Conservation (phyloP, 2,113 vertebrate genomes). For the Empidonax traillii region DNA sequence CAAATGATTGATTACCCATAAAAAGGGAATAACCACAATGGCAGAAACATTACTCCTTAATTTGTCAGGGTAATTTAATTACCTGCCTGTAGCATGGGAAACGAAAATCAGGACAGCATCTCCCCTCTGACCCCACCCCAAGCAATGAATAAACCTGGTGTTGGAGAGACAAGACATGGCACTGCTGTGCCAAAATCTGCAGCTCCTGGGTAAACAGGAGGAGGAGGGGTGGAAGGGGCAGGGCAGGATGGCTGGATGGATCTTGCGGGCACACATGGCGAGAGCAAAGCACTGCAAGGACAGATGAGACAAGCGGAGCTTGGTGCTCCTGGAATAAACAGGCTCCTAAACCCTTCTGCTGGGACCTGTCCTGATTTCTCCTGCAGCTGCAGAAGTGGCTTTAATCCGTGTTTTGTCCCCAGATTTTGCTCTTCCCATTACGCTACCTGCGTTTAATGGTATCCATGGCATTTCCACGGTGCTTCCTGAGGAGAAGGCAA, state of each 20-base stretch:
- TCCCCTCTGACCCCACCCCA: not conserved
- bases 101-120: not conserved
- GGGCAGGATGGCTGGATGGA: not conserved
- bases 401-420: not conserved
- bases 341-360: not conserved
- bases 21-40: not conserved
- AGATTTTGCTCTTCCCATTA: not conserved
- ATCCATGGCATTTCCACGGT: slow-evolving; percentile 17
- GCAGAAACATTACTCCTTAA: not conserved
- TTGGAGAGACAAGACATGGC: not conserved
- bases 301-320: not conserved
- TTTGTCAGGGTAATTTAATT: not conserved
- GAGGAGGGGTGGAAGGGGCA: too few species aligned
- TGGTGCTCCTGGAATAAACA: not conserved
- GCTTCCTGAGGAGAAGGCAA: not conserved
- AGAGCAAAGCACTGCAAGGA: not conserved
- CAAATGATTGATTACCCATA: not conserved
- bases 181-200: not conserved
- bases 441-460: not conserved
- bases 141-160: not conserved
- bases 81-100: not conserved
- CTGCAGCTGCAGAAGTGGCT: not conserved
- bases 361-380: not conserved
- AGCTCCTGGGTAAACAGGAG: not conserved
- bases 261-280: rapidly evolving